phyloP scores from a whole-genome alignment of 2,888 invertebrate genomes.

The Prenolepis imparis region DNA sequence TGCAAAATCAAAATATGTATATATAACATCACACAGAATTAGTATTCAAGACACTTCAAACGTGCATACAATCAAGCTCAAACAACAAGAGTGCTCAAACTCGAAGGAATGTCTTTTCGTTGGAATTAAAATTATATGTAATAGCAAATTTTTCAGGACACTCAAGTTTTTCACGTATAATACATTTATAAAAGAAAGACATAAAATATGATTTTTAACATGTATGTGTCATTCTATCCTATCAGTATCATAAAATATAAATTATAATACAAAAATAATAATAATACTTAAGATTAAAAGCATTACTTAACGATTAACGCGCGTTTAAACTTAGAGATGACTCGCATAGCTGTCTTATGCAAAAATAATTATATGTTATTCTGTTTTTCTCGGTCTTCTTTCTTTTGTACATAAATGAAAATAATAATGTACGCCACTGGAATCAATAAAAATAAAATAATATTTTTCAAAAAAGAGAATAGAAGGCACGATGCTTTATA shows the following conservation, averaged over 20 bases:
- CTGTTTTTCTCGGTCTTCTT: slow-evolving; percentile 15
- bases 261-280: neutral
- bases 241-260: slow-evolving; percentile 6
- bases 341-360: neutral
- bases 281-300: slow-evolving; percentile 18
- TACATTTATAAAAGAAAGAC: neutral
- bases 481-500: slow-evolving; percentile 15
- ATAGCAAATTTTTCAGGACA: neutral
- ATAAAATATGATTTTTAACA: slow-evolving; percentile 6
- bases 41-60: slow-evolving; percentile 31
- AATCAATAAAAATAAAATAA: slow-evolving; percentile 76
- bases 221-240: neutral
- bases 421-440: slow-evolving; percentile 76
- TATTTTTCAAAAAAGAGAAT: slow-evolving; percentile 70
- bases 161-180: slow-evolving; percentile 15
- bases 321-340: neutral
- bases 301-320: neutral
- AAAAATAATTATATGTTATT: neutral
- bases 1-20: slow-evolving; percentile 24
- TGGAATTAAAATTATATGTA: slow-evolving; percentile 7
- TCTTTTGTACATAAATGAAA: slow-evolving; percentile 72
- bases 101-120: slow-evolving; percentile 32
- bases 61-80: slow-evolving; percentile 36
- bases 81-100: slow-evolving; percentile 31
- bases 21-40: slow-evolving; percentile 41